These are phyloP conservation scores for Trissonchulus sp. DNA, from an alignment of 2,888 invertebrate species.

Conservation along the genomic window DNA sequence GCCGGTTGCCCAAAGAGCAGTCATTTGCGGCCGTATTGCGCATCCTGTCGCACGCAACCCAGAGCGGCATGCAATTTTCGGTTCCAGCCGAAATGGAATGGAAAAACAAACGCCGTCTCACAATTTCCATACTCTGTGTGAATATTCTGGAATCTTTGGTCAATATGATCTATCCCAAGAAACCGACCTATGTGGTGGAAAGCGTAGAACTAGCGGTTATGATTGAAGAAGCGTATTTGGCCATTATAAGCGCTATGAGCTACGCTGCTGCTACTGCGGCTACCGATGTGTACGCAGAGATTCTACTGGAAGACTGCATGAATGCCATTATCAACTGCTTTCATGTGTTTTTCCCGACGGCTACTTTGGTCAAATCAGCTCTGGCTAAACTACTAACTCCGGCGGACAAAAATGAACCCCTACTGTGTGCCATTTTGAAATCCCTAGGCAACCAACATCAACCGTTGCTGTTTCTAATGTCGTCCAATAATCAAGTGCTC, in stretches of 20 bases:
- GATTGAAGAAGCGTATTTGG: not conserved
- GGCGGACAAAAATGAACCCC: constrained; percentile 56
- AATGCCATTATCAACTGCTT: constrained; percentile 83
- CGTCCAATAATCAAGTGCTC: constrained; percentile 28
- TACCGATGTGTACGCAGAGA: not conserved
- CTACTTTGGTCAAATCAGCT: constrained; percentile 35
- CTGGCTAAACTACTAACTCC: constrained; percentile 33
- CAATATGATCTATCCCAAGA: not conserved
- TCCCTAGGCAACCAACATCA: constrained; percentile 45
- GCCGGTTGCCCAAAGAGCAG: not conserved
- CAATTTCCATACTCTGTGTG: not conserved
- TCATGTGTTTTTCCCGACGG: constrained; percentile 88
- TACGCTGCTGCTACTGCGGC: not conserved
- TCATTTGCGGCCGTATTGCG: not conserved
- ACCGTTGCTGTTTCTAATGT: constrained; percentile 54
- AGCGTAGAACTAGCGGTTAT: not conserved
- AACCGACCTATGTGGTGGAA: not conserved
- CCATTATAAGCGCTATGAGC: not conserved
- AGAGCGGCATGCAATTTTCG: not conserved
- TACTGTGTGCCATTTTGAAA: constrained; percentile 64
- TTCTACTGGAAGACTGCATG: constrained; percentile 71
- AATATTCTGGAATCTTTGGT: not conserved
- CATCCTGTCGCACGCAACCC: not conserved
- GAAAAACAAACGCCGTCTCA: not conserved
- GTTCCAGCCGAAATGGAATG: not conserved